phyloP scores from a whole-genome alignment of 2,888 invertebrate genomes.

The Drosophila koepferae region DNA sequence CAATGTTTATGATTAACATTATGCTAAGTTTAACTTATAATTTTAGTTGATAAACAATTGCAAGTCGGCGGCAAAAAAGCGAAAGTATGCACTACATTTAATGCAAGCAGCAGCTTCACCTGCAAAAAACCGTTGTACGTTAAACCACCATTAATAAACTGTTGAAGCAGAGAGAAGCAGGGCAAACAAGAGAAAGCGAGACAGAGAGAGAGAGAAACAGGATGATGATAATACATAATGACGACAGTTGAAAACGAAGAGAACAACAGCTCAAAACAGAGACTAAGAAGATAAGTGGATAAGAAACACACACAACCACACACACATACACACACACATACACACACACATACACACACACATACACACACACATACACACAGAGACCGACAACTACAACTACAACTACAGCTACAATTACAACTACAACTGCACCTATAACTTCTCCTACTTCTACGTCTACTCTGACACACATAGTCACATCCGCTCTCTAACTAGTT shows the following conservation, averaged over 20 bases:
- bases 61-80: constrained; percentile 53
- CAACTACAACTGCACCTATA: no score
- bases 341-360: no score
- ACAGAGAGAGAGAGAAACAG: background rate
- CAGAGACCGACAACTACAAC: background rate
- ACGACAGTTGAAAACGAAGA: constrained; percentile 29
- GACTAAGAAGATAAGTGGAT: background rate
- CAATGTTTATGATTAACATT: constrained; percentile 64
- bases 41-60: constrained; percentile 65
- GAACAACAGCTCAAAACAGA: background rate
- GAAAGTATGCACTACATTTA: constrained; percentile 46
- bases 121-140: constrained; percentile 23
- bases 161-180: background rate
- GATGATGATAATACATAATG: constrained; percentile 19
- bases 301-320: background rate
- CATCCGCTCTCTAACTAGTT: constrained; percentile 13
- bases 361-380: no score
- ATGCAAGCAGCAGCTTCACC: constrained; percentile 18
- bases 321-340: no score
- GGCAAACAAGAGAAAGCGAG: background rate
- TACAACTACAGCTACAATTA: background rate
- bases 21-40: constrained; percentile 71
- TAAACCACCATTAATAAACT: constrained; percentile 7
- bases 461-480: background rate
- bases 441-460: no score